These are phyloP conservation scores for Bombus polaris DNA, from an alignment of 1,140 invertebrate genomes.

Conservation along the genomic window DNA sequence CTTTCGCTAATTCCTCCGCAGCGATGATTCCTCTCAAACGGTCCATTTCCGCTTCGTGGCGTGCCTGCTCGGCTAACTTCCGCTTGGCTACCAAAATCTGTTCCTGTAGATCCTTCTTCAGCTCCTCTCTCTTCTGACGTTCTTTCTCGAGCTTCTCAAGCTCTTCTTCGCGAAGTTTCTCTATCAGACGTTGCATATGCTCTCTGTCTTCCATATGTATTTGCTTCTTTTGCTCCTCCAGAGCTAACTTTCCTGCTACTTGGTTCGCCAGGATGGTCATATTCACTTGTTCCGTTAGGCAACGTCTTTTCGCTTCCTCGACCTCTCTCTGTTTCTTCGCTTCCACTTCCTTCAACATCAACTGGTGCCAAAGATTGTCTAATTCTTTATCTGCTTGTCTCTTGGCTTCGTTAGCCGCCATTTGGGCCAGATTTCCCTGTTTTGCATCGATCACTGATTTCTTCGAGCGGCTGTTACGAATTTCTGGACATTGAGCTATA, in stretches of 20 bases:
- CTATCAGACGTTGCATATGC: conserved; percentile 50
- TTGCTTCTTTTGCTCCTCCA: conserved; percentile 53
- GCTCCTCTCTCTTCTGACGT: conserved; percentile 45
- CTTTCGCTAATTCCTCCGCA: conserved; percentile 57
- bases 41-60: conserved; percentile 59
- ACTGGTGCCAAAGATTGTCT: conserved; percentile 65
- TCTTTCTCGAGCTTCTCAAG: conserved; percentile 44
- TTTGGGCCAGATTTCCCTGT: conserved; percentile 72
- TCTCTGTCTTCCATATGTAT: conserved; percentile 58
- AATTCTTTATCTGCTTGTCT: conserved; percentile 57
- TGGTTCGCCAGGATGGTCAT: conserved; percentile 58
- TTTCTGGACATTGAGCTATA: conserved; percentile 60
- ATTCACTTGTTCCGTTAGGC: not conserved
- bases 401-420: conserved; percentile 68
- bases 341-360: conserved; percentile 68
- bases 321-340: conserved; percentile 55
- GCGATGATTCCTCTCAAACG: conserved; percentile 32
- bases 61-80: conserved; percentile 53
- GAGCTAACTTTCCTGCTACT: conserved; percentile 61
- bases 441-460: conserved; percentile 68
- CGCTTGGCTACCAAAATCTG: conserved; percentile 57
- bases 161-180: conserved; percentile 59
- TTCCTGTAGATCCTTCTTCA: conserved; percentile 68
- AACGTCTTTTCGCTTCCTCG: conserved; percentile 46
- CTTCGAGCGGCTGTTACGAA: conserved; percentile 57